These are phyloP conservation scores for Lemur catta DNA, from an alignment of 2,797 vertebrate species.

Conservation along the genomic window DNA sequence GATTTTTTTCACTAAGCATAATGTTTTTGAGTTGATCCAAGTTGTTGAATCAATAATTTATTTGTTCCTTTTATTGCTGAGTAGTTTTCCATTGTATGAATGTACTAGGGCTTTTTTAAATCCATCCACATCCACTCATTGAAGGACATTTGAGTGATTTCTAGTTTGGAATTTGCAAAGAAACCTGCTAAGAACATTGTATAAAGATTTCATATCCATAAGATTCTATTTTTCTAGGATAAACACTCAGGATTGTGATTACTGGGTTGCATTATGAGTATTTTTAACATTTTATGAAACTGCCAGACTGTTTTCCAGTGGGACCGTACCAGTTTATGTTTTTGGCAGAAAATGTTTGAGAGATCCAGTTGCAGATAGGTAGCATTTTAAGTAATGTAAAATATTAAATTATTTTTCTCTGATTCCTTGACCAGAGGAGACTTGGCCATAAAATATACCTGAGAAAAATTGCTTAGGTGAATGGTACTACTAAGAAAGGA, in stretches of 20 bases:
- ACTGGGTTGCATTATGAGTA: background rate
- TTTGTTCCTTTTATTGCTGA: background rate
- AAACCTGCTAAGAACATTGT: background rate
- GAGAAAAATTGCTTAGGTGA: background rate
- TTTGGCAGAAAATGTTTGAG: background rate
- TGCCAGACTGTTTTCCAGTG: background rate
- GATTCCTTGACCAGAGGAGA: background rate
- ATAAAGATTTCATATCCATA: background rate
- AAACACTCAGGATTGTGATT: background rate
- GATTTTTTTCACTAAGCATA: background rate
- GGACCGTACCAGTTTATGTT: background rate
- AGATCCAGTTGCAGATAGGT: background rate
- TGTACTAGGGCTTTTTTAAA: background rate
- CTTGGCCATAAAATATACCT: slow-evolving; percentile 3
- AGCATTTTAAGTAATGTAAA: slow-evolving; percentile 8
- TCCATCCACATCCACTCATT: background rate
- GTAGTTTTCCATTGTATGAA: background rate
- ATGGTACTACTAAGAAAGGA: background rate
- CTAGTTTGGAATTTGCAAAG: background rate
- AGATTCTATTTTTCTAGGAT: slow-evolving; percentile 2
- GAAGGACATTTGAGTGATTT: background rate
- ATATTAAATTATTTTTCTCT: background rate
- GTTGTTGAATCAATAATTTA: background rate
- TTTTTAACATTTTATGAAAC: slow-evolving; percentile 2
- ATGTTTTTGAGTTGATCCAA: background rate